A percentile compares a stretch with the other conserved stretches of the same genome.
These are phyloP conservation scores for Thecocarcelia acutangulata DNA, from an alignment of 2,888 invertebrate species.

Conservation along the genomic window DNA sequence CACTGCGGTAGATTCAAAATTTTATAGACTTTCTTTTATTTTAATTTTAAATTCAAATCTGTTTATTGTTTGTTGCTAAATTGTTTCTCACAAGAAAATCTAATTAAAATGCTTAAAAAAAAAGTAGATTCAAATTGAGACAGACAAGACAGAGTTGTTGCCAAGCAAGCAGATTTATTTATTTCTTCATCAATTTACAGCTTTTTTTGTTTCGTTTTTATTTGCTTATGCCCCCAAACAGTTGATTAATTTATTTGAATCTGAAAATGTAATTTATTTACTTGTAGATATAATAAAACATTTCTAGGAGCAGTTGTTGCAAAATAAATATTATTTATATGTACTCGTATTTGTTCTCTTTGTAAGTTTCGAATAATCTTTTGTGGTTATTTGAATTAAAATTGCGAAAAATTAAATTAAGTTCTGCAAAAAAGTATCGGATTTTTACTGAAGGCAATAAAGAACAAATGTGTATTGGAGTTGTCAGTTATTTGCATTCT, in stretches of 20 bases:
- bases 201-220: background rate
- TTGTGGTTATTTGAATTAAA: constrained; percentile 11
- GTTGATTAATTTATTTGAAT: constrained; percentile 54
- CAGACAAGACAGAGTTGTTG: constrained; percentile 14
- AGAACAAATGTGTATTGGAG: no score
- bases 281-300: background rate
- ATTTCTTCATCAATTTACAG: constrained; percentile 37
- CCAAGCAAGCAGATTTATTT: constrained; percentile 45
- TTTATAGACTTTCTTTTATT: constrained; percentile 18
- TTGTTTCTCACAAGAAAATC: constrained; percentile 33
- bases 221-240: constrained; percentile 12
- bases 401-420: background rate
- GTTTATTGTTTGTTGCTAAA: constrained; percentile 14
- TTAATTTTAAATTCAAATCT: constrained; percentile 35
- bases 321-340: constrained; percentile 2
- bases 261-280: constrained; percentile 6
- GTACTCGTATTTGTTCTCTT: background rate
- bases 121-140: background rate
- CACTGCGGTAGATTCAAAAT: constrained; percentile 38
- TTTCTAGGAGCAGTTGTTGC: constrained; percentile 30
- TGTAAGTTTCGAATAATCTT: background rate
- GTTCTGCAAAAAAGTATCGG: no score
- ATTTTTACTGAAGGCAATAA: no score
- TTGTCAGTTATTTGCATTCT: no score
- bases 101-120: constrained; percentile 50